phyloP scores from a whole-genome alignment of 2,797 vertebrate species.

The Eurystomus glaucurus region DNA sequence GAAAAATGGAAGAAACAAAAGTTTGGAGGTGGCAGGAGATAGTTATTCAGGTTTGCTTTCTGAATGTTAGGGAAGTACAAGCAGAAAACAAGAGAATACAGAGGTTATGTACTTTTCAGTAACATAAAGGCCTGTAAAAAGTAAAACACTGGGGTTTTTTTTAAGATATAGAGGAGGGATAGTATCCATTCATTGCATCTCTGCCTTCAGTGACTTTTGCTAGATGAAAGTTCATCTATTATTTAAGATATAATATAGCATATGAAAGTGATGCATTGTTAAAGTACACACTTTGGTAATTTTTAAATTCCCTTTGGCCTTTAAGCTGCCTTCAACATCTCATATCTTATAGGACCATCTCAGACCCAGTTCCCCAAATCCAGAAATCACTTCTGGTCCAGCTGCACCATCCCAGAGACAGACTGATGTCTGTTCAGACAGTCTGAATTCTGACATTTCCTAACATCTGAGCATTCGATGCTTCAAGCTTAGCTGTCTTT shows the following conservation, averaged over 20 bases:
- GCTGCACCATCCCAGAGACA: background rate
- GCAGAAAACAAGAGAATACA: background rate
- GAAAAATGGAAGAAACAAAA: background rate
- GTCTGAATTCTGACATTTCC: background rate
- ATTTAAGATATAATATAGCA: background rate
- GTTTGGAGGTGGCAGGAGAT: background rate
- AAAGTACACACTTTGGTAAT: background rate
- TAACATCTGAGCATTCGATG: background rate
- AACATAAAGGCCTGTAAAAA: background rate
- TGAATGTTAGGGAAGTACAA: background rate
- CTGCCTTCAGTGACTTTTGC: background rate
- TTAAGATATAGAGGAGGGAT: background rate
- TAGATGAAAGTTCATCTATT: background rate
- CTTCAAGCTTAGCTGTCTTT: background rate
- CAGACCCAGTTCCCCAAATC: background rate
- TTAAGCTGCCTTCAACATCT: background rate
- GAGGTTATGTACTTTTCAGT: background rate
- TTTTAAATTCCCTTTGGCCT: background rate
- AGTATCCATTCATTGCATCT: background rate
- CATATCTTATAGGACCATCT: background rate
- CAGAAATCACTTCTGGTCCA: background rate
- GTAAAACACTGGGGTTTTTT: background rate
- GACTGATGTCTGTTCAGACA: background rate
- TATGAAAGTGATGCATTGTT: background rate
- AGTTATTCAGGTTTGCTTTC: background rate